These are phyloP conservation scores for Vespertilio murinus DNA, from an alignment of 2,797 vertebrate genomes.

Conservation along the genomic window DNA sequence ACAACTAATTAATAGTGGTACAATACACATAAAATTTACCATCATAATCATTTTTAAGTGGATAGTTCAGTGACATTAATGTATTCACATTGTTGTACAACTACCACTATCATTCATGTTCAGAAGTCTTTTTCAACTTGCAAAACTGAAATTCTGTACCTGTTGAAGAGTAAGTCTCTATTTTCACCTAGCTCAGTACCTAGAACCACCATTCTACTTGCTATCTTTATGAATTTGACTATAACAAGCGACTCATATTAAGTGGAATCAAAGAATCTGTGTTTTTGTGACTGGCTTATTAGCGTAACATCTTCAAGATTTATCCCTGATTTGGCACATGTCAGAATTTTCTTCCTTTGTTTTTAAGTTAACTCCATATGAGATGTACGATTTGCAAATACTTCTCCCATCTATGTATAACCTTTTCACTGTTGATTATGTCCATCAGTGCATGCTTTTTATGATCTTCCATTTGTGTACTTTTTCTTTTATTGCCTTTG, in stretches of 20 bases:
- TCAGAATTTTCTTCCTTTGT: conserved; percentile 3
- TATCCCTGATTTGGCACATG: neutral
- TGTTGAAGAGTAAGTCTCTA: neutral
- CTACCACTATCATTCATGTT: neutral
- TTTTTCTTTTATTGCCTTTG: neutral
- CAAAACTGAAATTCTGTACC: neutral
- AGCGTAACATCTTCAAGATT: neutral
- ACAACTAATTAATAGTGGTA: neutral
- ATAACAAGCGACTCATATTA: neutral
- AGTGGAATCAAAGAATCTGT: neutral
- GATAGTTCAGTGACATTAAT: neutral
- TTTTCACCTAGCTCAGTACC: neutral
- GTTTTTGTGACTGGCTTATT: neutral
- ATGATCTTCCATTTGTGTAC: neutral
- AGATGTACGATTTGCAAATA: neutral
- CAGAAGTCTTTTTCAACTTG: neutral
- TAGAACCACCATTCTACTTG: neutral
- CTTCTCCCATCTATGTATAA: neutral
- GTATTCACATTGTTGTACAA: neutral
- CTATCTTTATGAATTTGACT: neutral
- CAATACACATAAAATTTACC: neutral
- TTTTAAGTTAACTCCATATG: neutral
- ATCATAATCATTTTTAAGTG: neutral
- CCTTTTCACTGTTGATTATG: neutral
- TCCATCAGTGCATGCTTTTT: neutral